These are phyloP conservation scores for Parapsyche elsis DNA, from an alignment of 1,140 invertebrate species.

Conservation along the genomic window DNA sequence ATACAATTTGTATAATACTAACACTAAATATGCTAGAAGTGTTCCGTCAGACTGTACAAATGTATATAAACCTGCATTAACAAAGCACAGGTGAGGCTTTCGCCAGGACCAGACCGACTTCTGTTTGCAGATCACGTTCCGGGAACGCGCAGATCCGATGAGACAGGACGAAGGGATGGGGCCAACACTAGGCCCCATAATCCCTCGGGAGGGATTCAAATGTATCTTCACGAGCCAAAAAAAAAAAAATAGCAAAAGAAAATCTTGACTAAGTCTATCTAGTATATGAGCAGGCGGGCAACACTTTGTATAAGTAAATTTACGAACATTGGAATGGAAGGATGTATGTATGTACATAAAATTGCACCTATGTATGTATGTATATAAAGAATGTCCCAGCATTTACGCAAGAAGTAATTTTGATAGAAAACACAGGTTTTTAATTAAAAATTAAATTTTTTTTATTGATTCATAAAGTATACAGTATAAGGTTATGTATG, in stretches of 20 bases:
- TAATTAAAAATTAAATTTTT: no score
- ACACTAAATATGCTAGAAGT: not conserved
- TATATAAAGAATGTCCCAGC: no score
- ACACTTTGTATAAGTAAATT: no score
- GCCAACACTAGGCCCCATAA: not conserved
- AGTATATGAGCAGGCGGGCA: not conserved
- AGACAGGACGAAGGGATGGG: constrained; percentile 27
- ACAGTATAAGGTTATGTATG: no score
- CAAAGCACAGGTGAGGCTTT: constrained; percentile 38
- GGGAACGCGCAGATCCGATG: constrained; percentile 30
- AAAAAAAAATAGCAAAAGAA: not conserved
- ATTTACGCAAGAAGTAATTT: no score
- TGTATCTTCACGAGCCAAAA: not conserved
- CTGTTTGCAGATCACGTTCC: constrained; percentile 39
- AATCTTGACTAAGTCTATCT: not conserved
- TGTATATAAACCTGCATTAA: constrained; percentile 23
- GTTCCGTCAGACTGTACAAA: not conserved
- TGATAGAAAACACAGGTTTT: no score
- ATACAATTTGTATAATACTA: not conserved
- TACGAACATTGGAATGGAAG: no score
- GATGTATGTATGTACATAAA: no score
- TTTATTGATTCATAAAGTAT: no score
- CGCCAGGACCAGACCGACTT: constrained; percentile 4
- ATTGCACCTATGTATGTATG: no score
- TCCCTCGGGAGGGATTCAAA: constrained; percentile 30